Percentiles rank a stretch among this genome's conserved stretches.
These are phyloP conservation scores for Amphipyra tragopoginis DNA, from an alignment of 2,888 invertebrate species.

Conservation along the genomic window DNA sequence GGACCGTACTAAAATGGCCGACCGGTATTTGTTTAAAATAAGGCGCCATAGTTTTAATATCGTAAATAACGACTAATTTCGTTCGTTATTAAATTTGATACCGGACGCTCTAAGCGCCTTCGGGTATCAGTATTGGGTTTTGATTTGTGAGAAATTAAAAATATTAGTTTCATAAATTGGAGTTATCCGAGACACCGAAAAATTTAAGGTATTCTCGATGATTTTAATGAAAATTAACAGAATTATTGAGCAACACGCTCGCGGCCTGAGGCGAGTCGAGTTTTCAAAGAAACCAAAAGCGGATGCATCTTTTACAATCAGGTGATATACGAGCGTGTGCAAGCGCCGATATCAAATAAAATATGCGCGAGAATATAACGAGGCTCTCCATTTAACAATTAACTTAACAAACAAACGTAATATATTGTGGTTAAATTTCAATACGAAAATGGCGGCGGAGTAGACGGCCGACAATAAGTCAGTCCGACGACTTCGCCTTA, in stretches of 20 bases:
- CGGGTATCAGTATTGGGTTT: slow-evolving; percentile 44
- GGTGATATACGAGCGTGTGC: slow-evolving; percentile 74
- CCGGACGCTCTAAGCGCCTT: slow-evolving; percentile 51
- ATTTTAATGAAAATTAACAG: slow-evolving; percentile 70
- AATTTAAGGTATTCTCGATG: slow-evolving; percentile 46
- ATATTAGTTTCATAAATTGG: slow-evolving; percentile 52
- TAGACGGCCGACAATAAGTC: slow-evolving; percentile 74
- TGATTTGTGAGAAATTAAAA: slow-evolving; percentile 63
- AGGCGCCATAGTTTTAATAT: slow-evolving; percentile 66
- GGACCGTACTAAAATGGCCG: slow-evolving; percentile 50
- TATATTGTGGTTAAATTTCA: slow-evolving; percentile 89
- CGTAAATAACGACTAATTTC: slow-evolving; percentile 70
- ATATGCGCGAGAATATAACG: slow-evolving; percentile 85
- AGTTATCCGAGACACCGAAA: slow-evolving; percentile 34
- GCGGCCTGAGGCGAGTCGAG: slow-evolving; percentile 61
- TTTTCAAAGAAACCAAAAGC: slow-evolving; percentile 71
- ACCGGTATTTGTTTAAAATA: slow-evolving; percentile 70
- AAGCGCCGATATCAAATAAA: slow-evolving; percentile 81
- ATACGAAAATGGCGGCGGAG: slow-evolving; percentile 81
- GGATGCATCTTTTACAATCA: slow-evolving; percentile 87
- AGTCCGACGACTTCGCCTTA: slow-evolving; percentile 64
- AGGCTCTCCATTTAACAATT: slow-evolving; percentile 88
- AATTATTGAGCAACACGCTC: slow-evolving; percentile 63
- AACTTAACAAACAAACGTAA: slow-evolving; percentile 90
- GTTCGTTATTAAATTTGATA: slow-evolving; percentile 71